These are phyloP conservation scores for Polyommatus iphigenia DNA, from an alignment of 2,888 invertebrate genomes.

Conservation along the genomic window DNA sequence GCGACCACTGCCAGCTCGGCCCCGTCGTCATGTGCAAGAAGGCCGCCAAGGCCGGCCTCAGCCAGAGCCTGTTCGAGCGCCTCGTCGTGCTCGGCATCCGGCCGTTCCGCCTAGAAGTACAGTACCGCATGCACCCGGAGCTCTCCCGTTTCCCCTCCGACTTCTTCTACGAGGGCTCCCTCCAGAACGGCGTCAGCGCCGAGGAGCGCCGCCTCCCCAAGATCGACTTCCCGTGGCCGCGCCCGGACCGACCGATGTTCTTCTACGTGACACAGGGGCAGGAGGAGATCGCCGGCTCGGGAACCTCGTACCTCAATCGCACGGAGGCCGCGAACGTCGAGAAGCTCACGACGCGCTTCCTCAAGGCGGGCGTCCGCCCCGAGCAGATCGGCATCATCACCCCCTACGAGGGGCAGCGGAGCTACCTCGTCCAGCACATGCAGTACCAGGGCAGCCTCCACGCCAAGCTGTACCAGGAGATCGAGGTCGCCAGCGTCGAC, in stretches of 20 bases:
- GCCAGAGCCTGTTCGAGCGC: conserved; percentile 98
- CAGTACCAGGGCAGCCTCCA: conserved; percentile 98
- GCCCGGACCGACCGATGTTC: conserved; percentile 98
- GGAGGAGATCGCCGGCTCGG: conserved; percentile 99
- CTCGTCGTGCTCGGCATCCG: conserved; percentile 98
- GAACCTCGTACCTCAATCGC: conserved; percentile 98
- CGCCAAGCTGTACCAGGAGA: conserved; percentile 97
- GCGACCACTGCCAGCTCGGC: conserved; percentile 99
- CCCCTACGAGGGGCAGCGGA: conserved; percentile 99
- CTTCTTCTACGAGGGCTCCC: conserved; percentile 99
- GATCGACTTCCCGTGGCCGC: conserved; percentile 99
- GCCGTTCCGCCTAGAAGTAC: conserved; percentile 97
- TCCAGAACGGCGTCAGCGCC: conserved; percentile 99
- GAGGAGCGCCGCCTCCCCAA: conserved; percentile 94
- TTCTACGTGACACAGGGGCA: conserved; percentile 99
- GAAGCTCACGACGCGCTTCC: conserved; percentile 96
- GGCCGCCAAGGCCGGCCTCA: conserved; percentile 97
- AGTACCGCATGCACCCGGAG: conserved; percentile 99
- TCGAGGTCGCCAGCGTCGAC: conserved; percentile 99
- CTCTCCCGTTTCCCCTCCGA: conserved; percentile 98
- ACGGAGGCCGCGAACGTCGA: conserved; percentile 99
- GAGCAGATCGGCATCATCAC: conserved; percentile 99
- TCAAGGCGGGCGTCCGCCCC: conserved; percentile 96
- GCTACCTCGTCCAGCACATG: conserved; percentile 99
- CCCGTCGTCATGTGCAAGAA: conserved; percentile 99